These are phyloP conservation scores for Acromyrmex heyeri DNA, from an alignment of 1,140 invertebrate genomes.

Conservation along the genomic window DNA sequence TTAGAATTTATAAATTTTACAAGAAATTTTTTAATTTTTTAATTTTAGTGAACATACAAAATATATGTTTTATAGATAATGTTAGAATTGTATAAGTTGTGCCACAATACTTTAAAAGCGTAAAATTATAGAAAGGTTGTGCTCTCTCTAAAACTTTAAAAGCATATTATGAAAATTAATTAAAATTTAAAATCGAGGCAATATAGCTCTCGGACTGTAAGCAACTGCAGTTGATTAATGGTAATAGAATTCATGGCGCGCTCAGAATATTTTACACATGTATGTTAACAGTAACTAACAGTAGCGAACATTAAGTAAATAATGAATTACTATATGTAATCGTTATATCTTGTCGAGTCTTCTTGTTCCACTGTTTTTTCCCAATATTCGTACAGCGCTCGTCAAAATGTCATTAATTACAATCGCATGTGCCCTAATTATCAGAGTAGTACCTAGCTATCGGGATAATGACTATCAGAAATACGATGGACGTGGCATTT, in stretches of 20 bases:
- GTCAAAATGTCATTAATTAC: conserved; percentile 18
- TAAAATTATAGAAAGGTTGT: not conserved
- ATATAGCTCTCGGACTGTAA: not conserved
- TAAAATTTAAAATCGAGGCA: not conserved
- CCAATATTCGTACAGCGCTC: not conserved
- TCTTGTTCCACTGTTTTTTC: not conserved
- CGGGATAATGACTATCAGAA: conserved; percentile 23
- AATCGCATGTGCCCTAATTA: conserved; percentile 19
- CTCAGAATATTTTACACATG: not conserved
- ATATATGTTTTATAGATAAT: not conserved
- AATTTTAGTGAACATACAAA: not conserved
- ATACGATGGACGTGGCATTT: conserved; percentile 23
- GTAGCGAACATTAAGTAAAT: not conserved
- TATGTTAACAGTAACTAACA: not conserved
- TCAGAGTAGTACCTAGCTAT: conserved; percentile 2
- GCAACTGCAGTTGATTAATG: conserved; percentile 7
- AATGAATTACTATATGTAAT: not conserved
- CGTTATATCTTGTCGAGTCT: not conserved
- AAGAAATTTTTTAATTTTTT: not conserved
- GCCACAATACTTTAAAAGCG: not conserved
- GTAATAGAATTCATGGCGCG: not conserved
- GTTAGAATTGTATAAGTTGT: not conserved
- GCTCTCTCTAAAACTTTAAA: not conserved
- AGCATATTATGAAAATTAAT: conserved; percentile 1
- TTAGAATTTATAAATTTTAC: not conserved